Percentiles rank a stretch among this genome's conserved stretches.
These are phyloP conservation scores for Hyperoplus lanceolatus DNA, from an alignment of 2,797 vertebrate species.

Conservation along the genomic window DNA sequence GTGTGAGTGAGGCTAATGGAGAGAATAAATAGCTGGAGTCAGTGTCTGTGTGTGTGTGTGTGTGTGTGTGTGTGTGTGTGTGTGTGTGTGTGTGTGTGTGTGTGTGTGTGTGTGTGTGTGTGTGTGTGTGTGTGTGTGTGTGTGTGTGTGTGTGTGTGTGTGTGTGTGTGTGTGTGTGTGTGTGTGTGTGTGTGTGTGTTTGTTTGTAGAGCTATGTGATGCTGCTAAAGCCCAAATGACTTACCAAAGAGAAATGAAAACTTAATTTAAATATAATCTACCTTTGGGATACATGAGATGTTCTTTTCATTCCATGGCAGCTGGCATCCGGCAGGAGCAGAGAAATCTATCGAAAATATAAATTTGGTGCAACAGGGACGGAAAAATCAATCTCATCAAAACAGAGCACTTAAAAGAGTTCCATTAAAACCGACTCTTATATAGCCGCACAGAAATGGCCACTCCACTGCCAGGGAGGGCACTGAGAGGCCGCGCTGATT, in stretches of 20 bases:
- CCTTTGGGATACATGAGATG: constrained; percentile 61
- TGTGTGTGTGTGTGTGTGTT: constrained; percentile 17
- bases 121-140: constrained; percentile 54
- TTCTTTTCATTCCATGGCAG: constrained; percentile 66
- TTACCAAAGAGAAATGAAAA: constrained; percentile 52
- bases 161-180: constrained; percentile 28
- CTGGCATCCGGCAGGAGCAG: constrained; percentile 61
- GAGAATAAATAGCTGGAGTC: constrained; percentile 24
- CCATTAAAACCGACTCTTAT: constrained; percentile 73
- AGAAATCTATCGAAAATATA: constrained; percentile 77
- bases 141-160: constrained; percentile 11
- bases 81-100: constrained; percentile 25
- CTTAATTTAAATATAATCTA: constrained; percentile 72
- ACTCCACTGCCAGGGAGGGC: constrained; percentile 59
- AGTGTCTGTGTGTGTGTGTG: constrained; percentile 6
- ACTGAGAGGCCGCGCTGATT: constrained; percentile 59
- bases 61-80: constrained; percentile 15
- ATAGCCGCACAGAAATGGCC: constrained; percentile 63
- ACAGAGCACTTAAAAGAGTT: constrained; percentile 76
- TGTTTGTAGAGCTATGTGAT: constrained; percentile 21
- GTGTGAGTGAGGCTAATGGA: constrained; percentile 57
- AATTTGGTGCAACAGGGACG: constrained; percentile 69
- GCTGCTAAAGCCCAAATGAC: constrained; percentile 40
- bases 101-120: constrained; percentile 11
- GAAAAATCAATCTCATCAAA: constrained; percentile 79